These are phyloP conservation scores for Trachemys scripta DNA, from an alignment of 2,113 vertebrate species.

Conservation along the genomic window DNA sequence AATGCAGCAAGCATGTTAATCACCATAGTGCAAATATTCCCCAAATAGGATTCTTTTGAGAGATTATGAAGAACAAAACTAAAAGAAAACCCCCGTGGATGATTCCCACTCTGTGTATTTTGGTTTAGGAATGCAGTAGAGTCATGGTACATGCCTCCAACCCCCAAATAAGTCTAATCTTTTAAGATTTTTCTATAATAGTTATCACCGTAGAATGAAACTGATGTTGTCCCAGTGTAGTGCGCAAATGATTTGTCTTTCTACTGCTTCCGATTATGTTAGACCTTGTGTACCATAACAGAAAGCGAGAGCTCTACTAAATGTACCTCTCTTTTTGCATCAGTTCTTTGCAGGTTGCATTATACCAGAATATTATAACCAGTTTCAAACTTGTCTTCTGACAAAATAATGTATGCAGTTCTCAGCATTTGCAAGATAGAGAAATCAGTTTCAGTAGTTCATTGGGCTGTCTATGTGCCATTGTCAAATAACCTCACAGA, in stretches of 20 bases:
- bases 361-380: not conserved
- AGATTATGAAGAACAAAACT: not conserved
- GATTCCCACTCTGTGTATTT: not conserved
- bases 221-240: not conserved
- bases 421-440: not conserved
- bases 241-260: not conserved
- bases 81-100: not conserved
- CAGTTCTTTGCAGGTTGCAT: not conserved
- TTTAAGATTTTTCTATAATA: not conserved
- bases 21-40: not conserved
- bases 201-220: no score
- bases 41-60: not conserved
- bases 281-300: not conserved
- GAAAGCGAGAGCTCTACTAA: not conserved
- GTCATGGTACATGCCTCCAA: not conserved
- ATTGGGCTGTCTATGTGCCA: not conserved
- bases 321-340: not conserved
- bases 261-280: not conserved
- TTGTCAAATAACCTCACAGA: not conserved
- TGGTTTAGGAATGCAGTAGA: not conserved
- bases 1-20: not conserved
- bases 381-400: not conserved
- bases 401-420: not conserved
- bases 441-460: not conserved
- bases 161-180: not conserved